Evolutionary conservation across 2,888 invertebrate genomes (phyloP), one percentile per base, ranked within the genome.

Genomic region (Colostygia pectinataria): DNA sequence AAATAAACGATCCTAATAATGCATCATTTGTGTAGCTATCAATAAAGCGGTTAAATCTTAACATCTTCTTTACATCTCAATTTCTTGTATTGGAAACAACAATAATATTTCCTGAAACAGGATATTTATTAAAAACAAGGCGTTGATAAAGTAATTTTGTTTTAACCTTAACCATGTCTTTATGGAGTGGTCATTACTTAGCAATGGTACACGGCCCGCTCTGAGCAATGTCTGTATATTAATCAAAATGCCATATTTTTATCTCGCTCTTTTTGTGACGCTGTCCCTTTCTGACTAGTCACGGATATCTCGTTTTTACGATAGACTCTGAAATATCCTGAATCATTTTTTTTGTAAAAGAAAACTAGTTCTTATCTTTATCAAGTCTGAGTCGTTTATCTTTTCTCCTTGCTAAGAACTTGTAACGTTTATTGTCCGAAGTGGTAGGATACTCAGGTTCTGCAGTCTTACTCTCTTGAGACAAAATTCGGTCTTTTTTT

Each of bases 81-180:
- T 89, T 80, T 81, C 86, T 85, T 83, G 88, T 87, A 86, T 88
- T 83, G 84, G 83, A 83, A 85, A 88, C 79, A 88, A 87, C 86
- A 83, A 89, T 84, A 89, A 90, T 90, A 90, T 84, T 89, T 89
- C 89, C 90, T 88, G 88, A 90, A 90, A 90, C 88, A 83, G 88
- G 86, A 88, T 89, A 89, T 90, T 90, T 90, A 89, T 89, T 90
- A 86, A 86, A 90, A 90, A 89, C 88, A 88, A 89, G 90, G 87
- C 89, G 90, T 88, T 90, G 90, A 90, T 90, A 89, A 89, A 90
- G 89, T 90, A 90, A 90, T 90, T 89, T 90, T 89, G 88, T 90
- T 90, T 89, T 88, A 89, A 89, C 90, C 89, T 89, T 89, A 88
- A 88, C 87, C 90, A 85, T 89, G 89, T 90, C 89, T 88, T 90